Percentiles rank a stretch among this genome's conserved stretches.
Conservation (phyloP, 2,113 vertebrate genomes). For the Cynopterus brachyotis region DNA sequence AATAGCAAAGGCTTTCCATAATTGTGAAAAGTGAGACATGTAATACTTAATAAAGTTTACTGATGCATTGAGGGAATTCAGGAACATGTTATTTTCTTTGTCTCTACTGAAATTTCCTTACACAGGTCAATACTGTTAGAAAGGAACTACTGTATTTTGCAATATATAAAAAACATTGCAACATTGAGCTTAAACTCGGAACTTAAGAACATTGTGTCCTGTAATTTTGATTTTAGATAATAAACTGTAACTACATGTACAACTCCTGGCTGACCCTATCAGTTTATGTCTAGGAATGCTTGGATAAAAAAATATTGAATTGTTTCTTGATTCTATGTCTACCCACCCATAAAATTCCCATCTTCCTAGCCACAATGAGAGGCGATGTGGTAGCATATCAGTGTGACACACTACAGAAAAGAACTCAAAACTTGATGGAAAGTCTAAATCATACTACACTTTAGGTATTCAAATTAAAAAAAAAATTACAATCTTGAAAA, state of each 20-base stretch:
- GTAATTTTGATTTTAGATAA: constrained; percentile 12
- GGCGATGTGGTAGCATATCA: neutral
- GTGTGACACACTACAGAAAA: neutral
- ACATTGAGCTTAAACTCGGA: neutral
- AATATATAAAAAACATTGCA: constrained; percentile 18
- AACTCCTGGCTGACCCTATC: neutral
- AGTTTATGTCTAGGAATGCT: neutral
- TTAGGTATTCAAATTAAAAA: neutral
- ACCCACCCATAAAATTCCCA: neutral
- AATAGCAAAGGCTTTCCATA: neutral
- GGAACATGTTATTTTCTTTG: neutral
- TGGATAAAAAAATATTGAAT: neutral
- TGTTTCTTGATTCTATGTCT: neutral
- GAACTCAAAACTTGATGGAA: neutral
- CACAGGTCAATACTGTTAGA: neutral
- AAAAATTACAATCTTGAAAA: neutral
- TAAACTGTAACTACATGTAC: neutral
- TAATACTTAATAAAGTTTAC: neutral
- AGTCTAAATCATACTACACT: neutral
- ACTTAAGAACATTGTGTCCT: neutral
- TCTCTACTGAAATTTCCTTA: neutral
- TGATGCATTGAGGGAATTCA: neutral
- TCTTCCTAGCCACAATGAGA: neutral
- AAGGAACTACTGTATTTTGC: constrained; percentile 31
- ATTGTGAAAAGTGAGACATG: neutral